phyloP scores from a whole-genome alignment of 2,888 invertebrate species.

The Pollenia angustigena region DNA sequence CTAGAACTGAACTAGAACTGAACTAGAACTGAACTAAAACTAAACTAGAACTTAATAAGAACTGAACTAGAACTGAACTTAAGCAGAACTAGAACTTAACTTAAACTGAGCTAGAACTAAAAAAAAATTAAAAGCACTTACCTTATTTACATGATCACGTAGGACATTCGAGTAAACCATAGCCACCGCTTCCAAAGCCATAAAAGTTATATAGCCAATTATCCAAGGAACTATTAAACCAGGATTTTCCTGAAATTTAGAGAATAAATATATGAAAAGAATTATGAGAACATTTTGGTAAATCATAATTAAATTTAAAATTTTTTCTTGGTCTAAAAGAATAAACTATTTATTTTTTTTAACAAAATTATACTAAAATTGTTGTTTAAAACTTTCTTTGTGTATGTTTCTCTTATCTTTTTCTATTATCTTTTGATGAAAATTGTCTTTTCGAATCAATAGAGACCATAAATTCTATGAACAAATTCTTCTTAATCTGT shows the following conservation, averaged over 20 bases:
- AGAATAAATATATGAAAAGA: background rate
- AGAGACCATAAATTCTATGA: conserved; percentile 13
- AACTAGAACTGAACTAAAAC: too few relatives aligned
- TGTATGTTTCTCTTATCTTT: conserved; percentile 18
- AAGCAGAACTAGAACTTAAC: too few relatives aligned
- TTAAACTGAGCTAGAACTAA: too few relatives aligned
- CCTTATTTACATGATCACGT: conserved; percentile 92
- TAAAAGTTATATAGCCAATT: conserved; percentile 91
- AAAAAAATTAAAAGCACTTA: conserved; percentile 82
- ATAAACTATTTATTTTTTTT: too few relatives aligned
- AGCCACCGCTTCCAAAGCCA: conserved; percentile 91
- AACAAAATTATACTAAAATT: too few relatives aligned
- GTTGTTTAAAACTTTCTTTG: too few relatives aligned
- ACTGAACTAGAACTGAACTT: too few relatives aligned
- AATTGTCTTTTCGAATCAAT: background rate
- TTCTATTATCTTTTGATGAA: conserved; percentile 8
- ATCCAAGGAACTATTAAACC: conserved; percentile 91
- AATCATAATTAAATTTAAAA: too few relatives aligned
- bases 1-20: too few relatives aligned
- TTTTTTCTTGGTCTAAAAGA: too few relatives aligned
- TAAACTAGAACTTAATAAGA: too few relatives aligned
- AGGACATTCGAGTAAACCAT: conserved; percentile 93
- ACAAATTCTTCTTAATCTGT: conserved; percentile 4
- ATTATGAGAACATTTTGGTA: too few relatives aligned
- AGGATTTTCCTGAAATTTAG: conserved; percentile 87